Evolutionary conservation across 2,113 vertebrate species (phyloP).

Genomic region (Cephalopterus ornatus): DNA sequence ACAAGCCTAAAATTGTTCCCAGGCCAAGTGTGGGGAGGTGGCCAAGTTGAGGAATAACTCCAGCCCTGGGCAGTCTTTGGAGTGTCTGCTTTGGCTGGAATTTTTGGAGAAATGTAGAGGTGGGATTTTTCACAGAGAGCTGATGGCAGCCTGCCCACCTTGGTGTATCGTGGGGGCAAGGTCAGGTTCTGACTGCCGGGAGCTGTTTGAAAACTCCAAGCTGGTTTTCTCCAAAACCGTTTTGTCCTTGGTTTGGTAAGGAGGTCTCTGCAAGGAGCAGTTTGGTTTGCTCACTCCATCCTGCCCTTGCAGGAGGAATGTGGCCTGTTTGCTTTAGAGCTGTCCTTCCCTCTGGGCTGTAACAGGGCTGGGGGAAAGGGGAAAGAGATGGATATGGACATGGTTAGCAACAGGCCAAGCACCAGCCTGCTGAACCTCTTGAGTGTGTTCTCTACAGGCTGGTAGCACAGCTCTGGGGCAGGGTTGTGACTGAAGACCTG

Average conservation of each 20-base stretch:
- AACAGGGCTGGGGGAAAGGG: background rate
- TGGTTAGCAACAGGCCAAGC: background rate
- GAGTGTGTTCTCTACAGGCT: background rate
- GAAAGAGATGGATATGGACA: background rate
- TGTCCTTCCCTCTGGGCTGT: background rate
- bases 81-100: background rate
- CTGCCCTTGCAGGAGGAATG: background rate
- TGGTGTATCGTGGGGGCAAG: rapidly evolving
- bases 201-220: background rate
- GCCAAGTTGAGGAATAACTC: background rate
- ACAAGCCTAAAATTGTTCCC: background rate
- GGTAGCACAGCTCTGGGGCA: background rate
- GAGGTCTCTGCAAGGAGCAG: background rate
- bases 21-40: background rate
- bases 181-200: background rate
- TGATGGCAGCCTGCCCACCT: background rate
- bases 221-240: background rate
- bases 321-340: background rate
- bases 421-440: background rate
- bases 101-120: background rate
- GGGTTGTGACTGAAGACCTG: background rate
- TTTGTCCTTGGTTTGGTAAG: background rate
- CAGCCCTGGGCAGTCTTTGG: background rate
- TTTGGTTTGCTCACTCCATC: background rate
- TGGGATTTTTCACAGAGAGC: background rate